phyloP scores from a whole-genome alignment of 2,113 vertebrate species.

The Diglossa brunneiventris region DNA sequence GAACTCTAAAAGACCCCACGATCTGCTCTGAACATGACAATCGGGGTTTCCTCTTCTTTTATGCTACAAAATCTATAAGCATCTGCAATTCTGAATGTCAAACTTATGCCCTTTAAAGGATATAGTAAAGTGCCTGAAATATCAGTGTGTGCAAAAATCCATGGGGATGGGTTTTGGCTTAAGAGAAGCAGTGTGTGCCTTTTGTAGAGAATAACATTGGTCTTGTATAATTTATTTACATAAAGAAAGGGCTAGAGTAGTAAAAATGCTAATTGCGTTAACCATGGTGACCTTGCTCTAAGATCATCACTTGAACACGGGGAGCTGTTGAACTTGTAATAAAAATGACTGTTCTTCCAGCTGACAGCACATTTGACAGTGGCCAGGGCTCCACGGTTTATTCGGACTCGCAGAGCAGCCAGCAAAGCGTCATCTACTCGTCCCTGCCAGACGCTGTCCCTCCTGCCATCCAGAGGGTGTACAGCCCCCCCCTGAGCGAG shows the following conservation, averaged over 20 bases:
- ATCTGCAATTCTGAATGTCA: not conserved
- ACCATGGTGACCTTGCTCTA: not conserved
- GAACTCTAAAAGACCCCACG: not conserved
- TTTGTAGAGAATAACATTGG: not conserved
- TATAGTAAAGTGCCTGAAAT: not conserved
- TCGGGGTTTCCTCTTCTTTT: not conserved
- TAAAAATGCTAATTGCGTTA: constrained; percentile 18
- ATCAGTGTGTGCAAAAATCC: not conserved
- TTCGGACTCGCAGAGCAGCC: constrained; percentile 84
- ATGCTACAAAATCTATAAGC: not conserved
- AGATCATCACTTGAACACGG: not conserved
- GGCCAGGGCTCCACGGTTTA: constrained; percentile 82
- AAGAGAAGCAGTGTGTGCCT: not conserved
- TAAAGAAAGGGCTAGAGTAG: not conserved
- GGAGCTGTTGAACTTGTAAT: not conserved
- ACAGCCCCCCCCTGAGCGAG: constrained; percentile 78
- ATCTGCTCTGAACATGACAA: not conserved
- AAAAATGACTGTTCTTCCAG: constrained; percentile 59
- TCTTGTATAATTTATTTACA: constrained; percentile 32
- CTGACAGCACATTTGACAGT: constrained; percentile 87
- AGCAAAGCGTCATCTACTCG: constrained; percentile 85
- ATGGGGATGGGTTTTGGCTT: not conserved
- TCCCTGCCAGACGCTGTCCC: constrained; percentile 77
- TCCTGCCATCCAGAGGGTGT: constrained; percentile 73
- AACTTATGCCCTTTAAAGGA: not conserved